A percentile compares a stretch with the other conserved stretches of the same genome.
Evolutionary conservation across 23 tunicate species (phyloP).

Genomic region (Styela plicata): DNA sequence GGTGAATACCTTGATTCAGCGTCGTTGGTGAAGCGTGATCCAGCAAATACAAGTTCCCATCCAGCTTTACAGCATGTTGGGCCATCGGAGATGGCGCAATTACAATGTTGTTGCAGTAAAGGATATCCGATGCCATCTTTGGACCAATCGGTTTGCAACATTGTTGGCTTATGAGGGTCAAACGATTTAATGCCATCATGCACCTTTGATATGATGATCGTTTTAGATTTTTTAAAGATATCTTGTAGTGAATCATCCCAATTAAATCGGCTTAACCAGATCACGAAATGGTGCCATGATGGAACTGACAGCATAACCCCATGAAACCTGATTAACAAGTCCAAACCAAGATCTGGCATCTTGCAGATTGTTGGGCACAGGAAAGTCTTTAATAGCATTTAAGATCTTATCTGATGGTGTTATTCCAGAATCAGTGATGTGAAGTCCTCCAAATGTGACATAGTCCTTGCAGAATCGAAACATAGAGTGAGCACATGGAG

Average conservation of each 20-base stretch:
- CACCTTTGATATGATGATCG: neutral
- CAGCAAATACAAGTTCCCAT: constrained; percentile 28
- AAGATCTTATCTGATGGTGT: neutral
- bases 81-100: neutral
- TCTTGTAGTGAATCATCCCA: neutral
- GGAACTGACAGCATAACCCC: neutral
- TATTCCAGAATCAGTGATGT: constrained; percentile 16
- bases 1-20: constrained; percentile 32
- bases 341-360: constrained; percentile 36
- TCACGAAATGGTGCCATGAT: neutral
- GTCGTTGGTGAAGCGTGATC: constrained; percentile 14
- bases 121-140: constrained; percentile 22
- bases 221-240: neutral
- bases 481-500: constrained; percentile 9
- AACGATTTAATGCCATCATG: neutral
- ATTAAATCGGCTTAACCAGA: neutral
- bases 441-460: constrained; percentile 29
- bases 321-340: neutral
- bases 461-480: constrained; percentile 22
- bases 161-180: neutral
- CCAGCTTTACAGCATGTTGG: constrained; percentile 33
- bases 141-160: neutral
- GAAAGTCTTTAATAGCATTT: neutral
- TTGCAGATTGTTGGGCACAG: constrained; percentile 5
- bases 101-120: constrained; percentile 36